Base-by-base conservation (phyloP, 1,140 invertebrate genomes). In the Aphis craccivora region DNA sequence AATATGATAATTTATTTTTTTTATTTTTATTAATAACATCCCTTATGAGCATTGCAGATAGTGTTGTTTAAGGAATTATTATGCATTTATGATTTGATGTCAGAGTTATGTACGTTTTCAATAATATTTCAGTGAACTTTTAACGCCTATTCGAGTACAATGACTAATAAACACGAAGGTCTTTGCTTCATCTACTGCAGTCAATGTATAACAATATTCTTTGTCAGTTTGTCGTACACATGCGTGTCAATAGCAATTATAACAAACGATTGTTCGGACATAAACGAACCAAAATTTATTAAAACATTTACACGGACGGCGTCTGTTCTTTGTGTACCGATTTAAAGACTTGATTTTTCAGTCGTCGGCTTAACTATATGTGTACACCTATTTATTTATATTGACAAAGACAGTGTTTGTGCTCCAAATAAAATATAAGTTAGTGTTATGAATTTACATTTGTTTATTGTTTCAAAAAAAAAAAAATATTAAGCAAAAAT, bases 191-290 rank as follows among this genome's bases (percentile, higher is more conserved):
- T 86, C 14, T n/a, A 14, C 43, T 86, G 43, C 43, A 45, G 84
- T 86, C 40, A 76, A 76, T 76, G 18, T 76, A 76, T n/a, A 76
- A 76, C 60, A 14, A 76, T 76, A 76, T 35, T 76, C 60, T 76
- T 76, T 76, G 60, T 76, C n/a, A 76, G 60, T n/a, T n/a, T n/a
- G 60, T 35, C 30, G 11, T 45, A n/a, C 11, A 25, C 40, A 43
- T 86, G 83, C 83, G 40, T 86, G 83, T 86, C 83, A 86, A 86
- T 86, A 43, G 83, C 22, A 86, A 86, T 30, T 45, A 86, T 45
- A 43, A 45, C 83, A 84, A 86, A 45, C 37, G 22, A 86, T 86
- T 43, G 83, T 86, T 30, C 22, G 23, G 22, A 14, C 9, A 43
- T 23, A 43, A 86, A 45, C 8, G 25, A 43, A 86, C 83, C 83